Evolutionary conservation across 2,888 invertebrate genomes (phyloP).

Genomic region (Serrognathus titanus): DNA sequence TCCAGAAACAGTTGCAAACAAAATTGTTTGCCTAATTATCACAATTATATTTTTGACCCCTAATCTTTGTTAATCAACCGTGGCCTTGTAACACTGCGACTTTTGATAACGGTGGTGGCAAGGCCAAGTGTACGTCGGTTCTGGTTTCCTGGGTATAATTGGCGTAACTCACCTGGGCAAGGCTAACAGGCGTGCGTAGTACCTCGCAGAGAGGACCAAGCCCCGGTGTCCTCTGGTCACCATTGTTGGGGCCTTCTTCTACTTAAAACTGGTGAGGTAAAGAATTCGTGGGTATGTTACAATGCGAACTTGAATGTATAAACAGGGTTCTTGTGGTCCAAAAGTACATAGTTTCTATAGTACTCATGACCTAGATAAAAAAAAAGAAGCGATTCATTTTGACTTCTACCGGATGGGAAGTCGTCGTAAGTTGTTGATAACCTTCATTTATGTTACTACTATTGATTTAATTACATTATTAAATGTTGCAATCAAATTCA

Average conservation of each 20-base stretch:
- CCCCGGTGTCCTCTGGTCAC: conserved; percentile 27
- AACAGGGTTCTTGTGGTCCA: conserved; percentile 20
- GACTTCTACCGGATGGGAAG: not conserved
- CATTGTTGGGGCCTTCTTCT: conserved; percentile 9
- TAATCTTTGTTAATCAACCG: too few relatives aligned
- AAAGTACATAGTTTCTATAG: conserved; percentile 13
- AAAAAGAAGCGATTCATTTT: not conserved
- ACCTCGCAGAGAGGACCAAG: conserved; percentile 36
- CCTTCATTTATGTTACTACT: too few relatives aligned
- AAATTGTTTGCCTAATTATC: too few relatives aligned
- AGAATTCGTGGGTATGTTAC: not conserved
- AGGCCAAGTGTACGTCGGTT: conserved; percentile 4
- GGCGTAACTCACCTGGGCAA: conserved; percentile 43
- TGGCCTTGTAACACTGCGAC: too few relatives aligned
- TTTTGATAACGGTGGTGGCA: not conserved
- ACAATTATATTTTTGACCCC: too few relatives aligned
- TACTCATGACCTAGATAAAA: conserved; percentile 18
- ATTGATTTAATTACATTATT: too few relatives aligned
- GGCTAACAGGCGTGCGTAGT: conserved; percentile 40
- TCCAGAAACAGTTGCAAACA: too few relatives aligned
- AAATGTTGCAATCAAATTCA: too few relatives aligned
- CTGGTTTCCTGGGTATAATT: conserved; percentile 7
- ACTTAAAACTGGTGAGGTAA: not conserved
- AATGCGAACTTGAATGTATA: not conserved
- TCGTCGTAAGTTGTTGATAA: not conserved